Evolutionary conservation across 2,113 vertebrate genomes (phyloP), one percentile per base, ranked within the genome.

Genomic region (Pelecanoides urinatrix): DNA sequence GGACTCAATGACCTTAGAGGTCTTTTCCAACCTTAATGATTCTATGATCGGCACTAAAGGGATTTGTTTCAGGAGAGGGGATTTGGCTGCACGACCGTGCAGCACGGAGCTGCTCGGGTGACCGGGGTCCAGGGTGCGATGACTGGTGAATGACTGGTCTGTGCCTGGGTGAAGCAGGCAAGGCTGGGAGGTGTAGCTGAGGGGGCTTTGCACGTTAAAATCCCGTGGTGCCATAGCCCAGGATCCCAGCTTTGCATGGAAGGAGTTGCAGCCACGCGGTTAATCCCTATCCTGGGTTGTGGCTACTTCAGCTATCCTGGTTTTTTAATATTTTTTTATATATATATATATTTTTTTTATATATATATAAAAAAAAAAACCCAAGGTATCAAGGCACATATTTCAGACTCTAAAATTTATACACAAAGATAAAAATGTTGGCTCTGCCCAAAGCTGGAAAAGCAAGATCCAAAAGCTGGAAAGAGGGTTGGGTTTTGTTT

Each of bases 401-500:
- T 50, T 95, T 90, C 66, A 86, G 45, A 13, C 49, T 59, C 62
- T 73, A 53, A 52, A 70, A 63, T 59, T 50, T 76, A 49, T 49
- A 25, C 17, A 14, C 32, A 11, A 2, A 56, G 71, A 79, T 53
- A 79, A 93, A 79, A 92, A 62, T 2, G 14, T 27, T 83, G 75
- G 36, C 86, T 80, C 53, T 88, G 67, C 86, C 79, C 79, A 34
- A 53, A 95, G 79, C 95, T 96, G 92, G 96, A 97, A 94, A 91
- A 94, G 88, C 38, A 0, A 84, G 96, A 76, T 97, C 86, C 72
- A 23, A 74, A 95, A 79, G 34, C 82, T 4, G 38, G 40, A 59
- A 86, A 58, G 76, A 96, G 80, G 95, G 93, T 6, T 96, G 94
- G 94, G 91, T 89, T 96, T 90, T 84, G 66, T 75, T 96, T 74